Evolutionary conservation across 2,113 vertebrate species (phyloP).

Genomic region (Myodes glareolus): DNA sequence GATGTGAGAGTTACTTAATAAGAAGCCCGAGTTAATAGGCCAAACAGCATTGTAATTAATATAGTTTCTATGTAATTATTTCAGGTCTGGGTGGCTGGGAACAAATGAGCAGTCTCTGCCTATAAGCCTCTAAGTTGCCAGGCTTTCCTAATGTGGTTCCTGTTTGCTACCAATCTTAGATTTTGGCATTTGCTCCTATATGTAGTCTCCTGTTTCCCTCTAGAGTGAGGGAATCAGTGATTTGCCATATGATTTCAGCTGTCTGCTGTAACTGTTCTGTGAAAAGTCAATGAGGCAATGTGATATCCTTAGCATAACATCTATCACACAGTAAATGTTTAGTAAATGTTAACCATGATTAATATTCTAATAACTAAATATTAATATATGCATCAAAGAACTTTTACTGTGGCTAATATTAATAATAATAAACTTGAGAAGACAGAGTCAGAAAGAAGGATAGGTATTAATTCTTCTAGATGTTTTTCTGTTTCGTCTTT

Average conservation of each 20-base stretch:
- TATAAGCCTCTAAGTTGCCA: not conserved
- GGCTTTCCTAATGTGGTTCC: not conserved
- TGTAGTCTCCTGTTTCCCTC: not conserved
- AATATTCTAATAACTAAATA: not conserved
- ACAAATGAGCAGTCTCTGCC: too few species aligned
- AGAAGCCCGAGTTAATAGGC: too few species aligned
- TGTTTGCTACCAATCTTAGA: not conserved
- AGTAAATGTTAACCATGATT: not conserved
- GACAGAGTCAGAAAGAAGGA: not conserved
- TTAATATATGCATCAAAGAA: constrained; percentile 8
- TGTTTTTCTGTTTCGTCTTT: not conserved
- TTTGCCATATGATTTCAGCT: not conserved
- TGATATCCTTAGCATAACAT: not conserved
- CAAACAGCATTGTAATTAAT: too few species aligned
- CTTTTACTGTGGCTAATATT: constrained; percentile 4
- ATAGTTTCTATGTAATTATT: too few species aligned
- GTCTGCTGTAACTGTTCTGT: not conserved
- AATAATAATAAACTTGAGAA: not conserved
- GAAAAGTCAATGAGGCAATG: not conserved
- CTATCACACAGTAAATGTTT: not conserved
- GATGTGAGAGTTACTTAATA: too few species aligned
- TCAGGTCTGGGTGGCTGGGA: too few species aligned
- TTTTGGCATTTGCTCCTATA: not conserved
- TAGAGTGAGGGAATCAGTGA: too few species aligned
- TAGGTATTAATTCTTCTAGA: not conserved